Evolutionary conservation across 2,797 vertebrate genomes (phyloP), one percentile per base, ranked within the genome.

Genomic region (Apogon talboti): DNA sequence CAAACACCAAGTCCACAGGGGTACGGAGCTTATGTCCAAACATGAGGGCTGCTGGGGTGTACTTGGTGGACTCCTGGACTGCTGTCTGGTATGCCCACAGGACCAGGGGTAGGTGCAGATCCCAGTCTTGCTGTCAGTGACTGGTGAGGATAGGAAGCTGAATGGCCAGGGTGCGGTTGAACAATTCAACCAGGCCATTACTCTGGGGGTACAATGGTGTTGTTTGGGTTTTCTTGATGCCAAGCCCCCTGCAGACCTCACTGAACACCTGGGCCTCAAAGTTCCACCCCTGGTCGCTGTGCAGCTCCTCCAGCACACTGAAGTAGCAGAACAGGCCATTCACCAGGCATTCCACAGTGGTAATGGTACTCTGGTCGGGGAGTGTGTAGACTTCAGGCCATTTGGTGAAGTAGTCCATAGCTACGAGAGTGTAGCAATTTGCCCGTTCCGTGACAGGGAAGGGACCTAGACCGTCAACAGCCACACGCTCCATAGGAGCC

Each of bases 361-460:
- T 46, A 3, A 13, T 13, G 14, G 44, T 15, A 1, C 48, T 56
- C 37, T 70, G 82, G 40, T 81, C 42, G 0, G 52, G 45, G 0
- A 66, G 24, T 2, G 37, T 52, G 19, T 75, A 75, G 0, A 49
- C 71, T 41, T 76, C 53, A 0, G 51, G 55, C 63, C 60, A 77
- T 35, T 75, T 77, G 0, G 51, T 79, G 3, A 82, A 71, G 7
- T 77, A 72, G 8, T 85, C 59, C 58, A 70, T 57, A 1, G 64
- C 64, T 8, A 62, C 19, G 0, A 78, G 30, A 11, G 76, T 40
- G 7, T 76, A 77, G 7, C 28, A 18, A 15, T 82, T 80, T 0
- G 69, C 50, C 0, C 1, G 0, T 3, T 78, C 48, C 0, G 58
- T 72, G 18, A 19, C 0, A 0, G 60, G 74, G 4, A 81, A 78